Conservation (phyloP, 2,888 invertebrate species). For the Chironomus tentans region DNA sequence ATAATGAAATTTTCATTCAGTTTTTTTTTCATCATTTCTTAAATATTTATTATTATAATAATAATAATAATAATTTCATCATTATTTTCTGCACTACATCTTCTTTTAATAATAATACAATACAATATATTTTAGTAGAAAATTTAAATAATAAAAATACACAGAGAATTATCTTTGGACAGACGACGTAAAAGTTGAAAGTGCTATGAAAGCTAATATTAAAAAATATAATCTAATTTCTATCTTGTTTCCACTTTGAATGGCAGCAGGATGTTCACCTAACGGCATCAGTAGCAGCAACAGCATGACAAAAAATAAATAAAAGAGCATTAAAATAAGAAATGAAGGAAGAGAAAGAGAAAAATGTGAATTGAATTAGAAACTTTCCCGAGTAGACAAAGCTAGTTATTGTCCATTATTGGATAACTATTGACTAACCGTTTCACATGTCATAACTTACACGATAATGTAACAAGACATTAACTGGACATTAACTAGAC, state of each 20-base stretch:
- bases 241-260: conserved; percentile 57
- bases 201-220: neutral
- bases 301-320: neutral
- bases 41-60: neutral
- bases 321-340: neutral
- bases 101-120: too few relatives aligned
- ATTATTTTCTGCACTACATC: neutral
- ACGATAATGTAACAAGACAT: too few relatives aligned
- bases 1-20: too few relatives aligned
- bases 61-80: neutral
- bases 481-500: too few relatives aligned
- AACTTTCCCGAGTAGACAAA: too few relatives aligned
- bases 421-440: too few relatives aligned
- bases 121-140: too few relatives aligned
- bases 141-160: neutral
- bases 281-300: conserved; percentile 36
- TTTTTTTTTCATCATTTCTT: too few relatives aligned
- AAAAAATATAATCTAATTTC: conserved; percentile 8
- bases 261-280: conserved; percentile 80
- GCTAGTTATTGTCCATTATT: too few relatives aligned
- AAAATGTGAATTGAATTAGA: neutral
- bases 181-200: neutral
- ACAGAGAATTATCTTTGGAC: neutral
- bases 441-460: too few relatives aligned
- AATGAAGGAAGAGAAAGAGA: neutral